phyloP scores from a whole-genome alignment of 1,140 invertebrate genomes.

The Hylaeus anthracinus region DNA sequence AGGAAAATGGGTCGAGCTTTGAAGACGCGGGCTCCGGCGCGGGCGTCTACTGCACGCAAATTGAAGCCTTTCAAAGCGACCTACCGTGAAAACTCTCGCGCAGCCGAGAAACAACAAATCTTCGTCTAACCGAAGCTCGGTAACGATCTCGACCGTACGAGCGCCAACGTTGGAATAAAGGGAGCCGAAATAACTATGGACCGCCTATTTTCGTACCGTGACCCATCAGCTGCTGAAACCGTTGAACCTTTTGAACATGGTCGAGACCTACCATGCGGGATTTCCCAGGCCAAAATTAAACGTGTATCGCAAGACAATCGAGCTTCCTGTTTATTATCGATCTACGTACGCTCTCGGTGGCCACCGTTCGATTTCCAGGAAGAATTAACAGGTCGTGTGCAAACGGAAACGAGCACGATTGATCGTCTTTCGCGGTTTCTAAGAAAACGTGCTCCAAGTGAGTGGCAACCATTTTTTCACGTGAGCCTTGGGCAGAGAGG shows the following conservation, averaged over 20 bases:
- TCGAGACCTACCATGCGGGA: slow-evolving; percentile 32
- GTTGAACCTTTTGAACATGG: slow-evolving; percentile 48
- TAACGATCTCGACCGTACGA: slow-evolving; percentile 48
- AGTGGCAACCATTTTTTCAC: background rate
- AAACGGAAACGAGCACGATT: background rate
- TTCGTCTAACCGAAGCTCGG: slow-evolving; percentile 54
- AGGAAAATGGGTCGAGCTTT: slow-evolving; percentile 47
- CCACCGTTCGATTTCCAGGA: background rate
- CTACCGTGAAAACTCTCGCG: slow-evolving; percentile 53
- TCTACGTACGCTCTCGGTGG: background rate
- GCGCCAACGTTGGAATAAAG: slow-evolving; percentile 58
- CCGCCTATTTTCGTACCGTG: slow-evolving; percentile 60
- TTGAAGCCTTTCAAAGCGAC: slow-evolving; percentile 53
- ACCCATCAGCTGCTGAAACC: slow-evolving; percentile 57
- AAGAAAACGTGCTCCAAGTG: background rate
- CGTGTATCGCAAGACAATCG: slow-evolving; percentile 9
- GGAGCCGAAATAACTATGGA: slow-evolving; percentile 53
- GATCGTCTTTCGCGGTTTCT: background rate
- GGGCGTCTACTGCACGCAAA: slow-evolving; percentile 38
- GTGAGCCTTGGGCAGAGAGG: background rate
- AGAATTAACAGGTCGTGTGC: background rate
- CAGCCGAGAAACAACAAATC: slow-evolving; percentile 62
- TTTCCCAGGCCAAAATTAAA: slow-evolving; percentile 44
- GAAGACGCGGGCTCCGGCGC: slow-evolving; percentile 8
- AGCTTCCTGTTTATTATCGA: background rate